Conservation (phyloP, 1,140 invertebrate genomes). For the Oreohelix idahoensis region DNA sequence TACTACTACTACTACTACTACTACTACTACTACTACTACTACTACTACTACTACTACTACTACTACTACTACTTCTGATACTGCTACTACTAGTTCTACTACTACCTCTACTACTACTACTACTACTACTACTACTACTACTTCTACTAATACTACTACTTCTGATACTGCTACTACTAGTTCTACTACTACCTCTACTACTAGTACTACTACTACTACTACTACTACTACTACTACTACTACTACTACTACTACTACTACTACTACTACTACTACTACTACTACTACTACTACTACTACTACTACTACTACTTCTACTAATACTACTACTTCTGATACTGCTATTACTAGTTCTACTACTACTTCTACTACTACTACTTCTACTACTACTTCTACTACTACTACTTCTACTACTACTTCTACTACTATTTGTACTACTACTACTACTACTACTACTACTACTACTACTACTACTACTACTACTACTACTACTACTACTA, state of each 20-base stretch:
- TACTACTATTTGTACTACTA: too few relatives aligned
- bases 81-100: slow-evolving; percentile 25
- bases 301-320: too few relatives aligned
- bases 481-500: slow-evolving; percentile 17
- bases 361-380: slow-evolving; percentile 29
- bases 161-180: too few relatives aligned
- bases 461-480: slow-evolving; percentile 21
- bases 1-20: slow-evolving; percentile 47
- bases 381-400: slow-evolving; percentile 31
- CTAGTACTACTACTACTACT: slow-evolving; percentile 47
- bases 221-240: slow-evolving; percentile 46
- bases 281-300: slow-evolving; percentile 43
- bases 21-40: slow-evolving; percentile 46
- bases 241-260: slow-evolving; percentile 47
- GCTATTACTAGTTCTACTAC: slow-evolving; percentile 15
- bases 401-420: slow-evolving; percentile 31
- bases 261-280: slow-evolving; percentile 49
- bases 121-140: slow-evolving; percentile 34
- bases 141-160: too few relatives aligned
- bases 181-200: slow-evolving; percentile 26
- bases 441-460: slow-evolving; percentile 36
- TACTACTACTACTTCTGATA: too few relatives aligned
- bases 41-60: slow-evolving; percentile 48
- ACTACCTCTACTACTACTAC: slow-evolving; percentile 34
- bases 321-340: too few relatives aligned